Evolutionary conservation across 1,140 invertebrate species (phyloP), one percentile per base, ranked within the genome.

Genomic region (Octopus bimaculoides): DNA sequence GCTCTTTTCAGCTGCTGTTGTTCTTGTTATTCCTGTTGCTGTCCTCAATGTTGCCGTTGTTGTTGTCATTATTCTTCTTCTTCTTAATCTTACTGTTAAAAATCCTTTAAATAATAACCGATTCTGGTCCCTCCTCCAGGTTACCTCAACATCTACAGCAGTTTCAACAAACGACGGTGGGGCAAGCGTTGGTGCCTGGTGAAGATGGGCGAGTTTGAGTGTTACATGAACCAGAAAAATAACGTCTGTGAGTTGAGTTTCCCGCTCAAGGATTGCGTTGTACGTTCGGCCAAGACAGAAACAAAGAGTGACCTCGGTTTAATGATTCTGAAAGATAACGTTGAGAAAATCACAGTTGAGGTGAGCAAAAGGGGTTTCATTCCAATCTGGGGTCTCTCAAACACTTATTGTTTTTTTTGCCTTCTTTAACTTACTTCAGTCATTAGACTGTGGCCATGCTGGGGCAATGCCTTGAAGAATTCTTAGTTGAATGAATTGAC

Each of bases 271-370:
- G 82, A 83, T 41, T 88, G 87, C 79, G 79, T 83, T n/a, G 61
- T 88, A 56, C 82, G 83, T n/a, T 82, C 83, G 54, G 87, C 87
- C 6, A 78, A 85, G 12, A 80, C 78, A 52, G 87, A 88, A 77
- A 88, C 87, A 0, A 85, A 84, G 52, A 87, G 85, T 80, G 84
- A 86, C 66, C 78, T 85, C 12, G 84, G 85, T 7, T 77, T 88
- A 26, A 88, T 88, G 87, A 77, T 88, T 54, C 12, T 84, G 54
- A 84, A 88, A 76, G 80, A 83, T 53, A 80, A 81, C 52, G 80
- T 75, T 66, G 87, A 88, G 73, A 88, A 88, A 78, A 87, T 88
- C 10, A 88, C 87, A 73, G 84, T 88, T 69, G 87, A 88, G 85
- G 87, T 87, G 77, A 54, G 82, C 61, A 5, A 5, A 20, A n/a